Base-by-base conservation (phyloP, 2,888 invertebrate species). In the Thymelicus lineola region DNA sequence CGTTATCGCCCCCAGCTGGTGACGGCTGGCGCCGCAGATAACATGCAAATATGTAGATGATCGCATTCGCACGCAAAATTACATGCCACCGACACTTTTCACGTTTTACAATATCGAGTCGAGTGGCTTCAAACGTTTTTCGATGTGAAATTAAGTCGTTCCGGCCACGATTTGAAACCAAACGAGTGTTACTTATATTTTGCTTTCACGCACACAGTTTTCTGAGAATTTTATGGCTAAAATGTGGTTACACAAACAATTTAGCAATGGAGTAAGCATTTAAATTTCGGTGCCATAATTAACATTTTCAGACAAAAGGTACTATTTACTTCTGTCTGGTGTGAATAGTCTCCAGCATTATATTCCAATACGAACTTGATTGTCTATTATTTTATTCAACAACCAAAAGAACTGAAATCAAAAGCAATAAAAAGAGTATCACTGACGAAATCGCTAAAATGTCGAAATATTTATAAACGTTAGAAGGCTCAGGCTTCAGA, bases 1-100 rank as follows among this genome's bases (percentile, higher is more conserved):
- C 53, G 53, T 61, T 72, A 70, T 70, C 70, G 50, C 42, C 10
- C 60, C 66, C 50, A 53, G 53, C 53, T 12, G 53, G 61, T 58
- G 59, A 20, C 64, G 59, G 63, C 53, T 61, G 70, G 61, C 64
- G 61, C 66, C 69, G 63, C 20, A 58, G 69, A 69, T 69, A 69
- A 69, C 58, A 63, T 69, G 68, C 68, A 69, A 69, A 69, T 62
- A n/a, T n/a, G n/a, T n/a, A 38, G 58, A 69, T 63, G 63, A 46
- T 68, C 62, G 67, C 45, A 35, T 61, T 50, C 59, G 58, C 69
- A 61, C 59, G 70, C 64, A 64, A 70, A 62, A 62, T 57, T 62
- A 45, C 68, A 57, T 59, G 55, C 42, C 61, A 55, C 60, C 60
- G 42, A n/a, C 17, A n/a, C 17, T 67, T 61, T 61, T 20, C 61